These are phyloP conservation scores for Hepsetus odoe DNA, from an alignment of 2,113 vertebrate species.

Conservation along the genomic window DNA sequence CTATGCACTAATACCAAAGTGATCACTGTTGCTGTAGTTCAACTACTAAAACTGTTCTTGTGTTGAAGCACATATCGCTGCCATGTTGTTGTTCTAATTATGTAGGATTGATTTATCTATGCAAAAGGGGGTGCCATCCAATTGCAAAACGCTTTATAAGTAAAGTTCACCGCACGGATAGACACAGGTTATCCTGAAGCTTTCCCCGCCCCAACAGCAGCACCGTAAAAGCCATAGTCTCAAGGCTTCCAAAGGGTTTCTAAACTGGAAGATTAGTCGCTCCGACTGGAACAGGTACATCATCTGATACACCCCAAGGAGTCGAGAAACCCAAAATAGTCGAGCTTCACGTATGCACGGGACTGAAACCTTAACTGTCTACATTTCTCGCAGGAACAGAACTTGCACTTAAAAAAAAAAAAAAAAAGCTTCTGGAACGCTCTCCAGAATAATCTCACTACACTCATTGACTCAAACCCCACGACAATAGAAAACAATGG, in stretches of 20 bases:
- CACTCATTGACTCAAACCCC: too few relatives aligned
- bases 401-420: neutral
- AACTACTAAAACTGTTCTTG: constrained; percentile 29
- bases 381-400: too few relatives aligned
- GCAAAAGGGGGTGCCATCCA: constrained; percentile 34
- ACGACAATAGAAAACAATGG: too few relatives aligned
- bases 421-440: neutral
- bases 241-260: constrained; percentile 3
- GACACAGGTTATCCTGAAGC: constrained; percentile 33
- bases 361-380: neutral
- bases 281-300: neutral
- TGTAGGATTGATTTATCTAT: constrained; percentile 44
- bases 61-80: constrained; percentile 53
- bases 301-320: neutral
- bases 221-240: constrained; percentile 23
- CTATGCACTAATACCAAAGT: constrained; percentile 80
- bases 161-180: constrained; percentile 16
- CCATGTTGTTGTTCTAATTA: constrained; percentile 41
- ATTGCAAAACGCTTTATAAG: constrained; percentile 23
- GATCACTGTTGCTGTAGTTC: constrained; percentile 70
- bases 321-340: neutral
- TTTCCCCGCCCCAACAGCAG: neutral
- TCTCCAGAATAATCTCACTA: neutral
- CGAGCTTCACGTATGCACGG: neutral
- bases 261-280: neutral